Evolutionary conservation across 2,888 invertebrate species (phyloP).

Genomic region (Diarsia mendica): DNA sequence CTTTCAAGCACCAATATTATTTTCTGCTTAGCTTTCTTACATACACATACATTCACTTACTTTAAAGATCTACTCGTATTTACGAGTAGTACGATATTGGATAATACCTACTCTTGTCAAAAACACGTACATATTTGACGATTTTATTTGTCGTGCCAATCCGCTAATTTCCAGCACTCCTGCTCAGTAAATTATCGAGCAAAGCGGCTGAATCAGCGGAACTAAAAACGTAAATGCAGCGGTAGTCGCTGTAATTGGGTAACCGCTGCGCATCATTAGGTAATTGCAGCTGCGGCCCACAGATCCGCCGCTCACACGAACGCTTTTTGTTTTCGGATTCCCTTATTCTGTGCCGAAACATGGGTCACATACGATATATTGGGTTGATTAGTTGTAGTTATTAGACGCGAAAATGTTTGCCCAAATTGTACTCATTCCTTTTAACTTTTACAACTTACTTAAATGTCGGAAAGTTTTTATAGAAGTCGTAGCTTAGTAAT

Average conservation of each 20-base stretch:
- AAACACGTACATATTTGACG: conserved; percentile 30
- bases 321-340: conserved; percentile 64
- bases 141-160: conserved; percentile 53
- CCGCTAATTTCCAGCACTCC: conserved; percentile 66
- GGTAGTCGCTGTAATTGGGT: conserved; percentile 83
- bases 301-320: conserved; percentile 59
- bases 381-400: conserved; percentile 57
- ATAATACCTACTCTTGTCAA: conserved; percentile 2
- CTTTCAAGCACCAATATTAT: conserved; percentile 21
- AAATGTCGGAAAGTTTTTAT: conserved; percentile 10
- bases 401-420: conserved; percentile 36
- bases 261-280: conserved; percentile 87
- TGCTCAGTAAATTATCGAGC: conserved; percentile 75
- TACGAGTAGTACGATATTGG: background rate
- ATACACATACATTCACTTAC: too few relatives aligned
- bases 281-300: conserved; percentile 85
- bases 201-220: conserved; percentile 77
- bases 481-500: conserved; percentile 9
- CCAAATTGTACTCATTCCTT: conserved; percentile 12
- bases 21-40: background rate
- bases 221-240: conserved; percentile 85
- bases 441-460: conserved; percentile 19
- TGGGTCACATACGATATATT: conserved; percentile 56
- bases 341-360: conserved; percentile 58
- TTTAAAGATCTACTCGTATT: too few relatives aligned